phyloP scores from a whole-genome alignment of 2,113 vertebrate species.

The Sigmodon hispidus region DNA sequence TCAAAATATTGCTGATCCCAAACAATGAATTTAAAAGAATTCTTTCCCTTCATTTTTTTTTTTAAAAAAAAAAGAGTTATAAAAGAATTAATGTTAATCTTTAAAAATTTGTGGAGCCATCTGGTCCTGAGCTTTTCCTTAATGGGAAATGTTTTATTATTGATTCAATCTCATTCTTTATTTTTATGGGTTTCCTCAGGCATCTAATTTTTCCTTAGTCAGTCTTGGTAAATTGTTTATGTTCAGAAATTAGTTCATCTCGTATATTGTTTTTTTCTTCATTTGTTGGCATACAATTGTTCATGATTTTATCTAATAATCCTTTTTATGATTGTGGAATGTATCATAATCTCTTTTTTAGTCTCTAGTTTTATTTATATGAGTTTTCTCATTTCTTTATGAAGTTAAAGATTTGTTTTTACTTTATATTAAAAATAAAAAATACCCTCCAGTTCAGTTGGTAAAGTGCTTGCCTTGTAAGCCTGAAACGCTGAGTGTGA shows the following conservation, averaged over 20 bases:
- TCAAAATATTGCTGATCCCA: not conserved
- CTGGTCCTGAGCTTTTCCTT: not conserved
- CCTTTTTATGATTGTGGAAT: not conserved
- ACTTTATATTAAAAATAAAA: not conserved
- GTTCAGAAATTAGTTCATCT: not conserved
- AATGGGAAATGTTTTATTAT: not conserved
- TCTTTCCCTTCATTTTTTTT: not conserved
- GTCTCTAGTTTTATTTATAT: not conserved
- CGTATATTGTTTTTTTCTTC: not conserved
- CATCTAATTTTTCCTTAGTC: not conserved
- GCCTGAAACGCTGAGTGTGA: not conserved
- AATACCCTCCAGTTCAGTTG: not conserved
- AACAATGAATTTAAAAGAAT: not conserved
- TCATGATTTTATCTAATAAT: not conserved
- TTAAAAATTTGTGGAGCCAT: not conserved
- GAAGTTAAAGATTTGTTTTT: not conserved
- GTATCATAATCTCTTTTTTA: not conserved
- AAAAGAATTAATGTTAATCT: not conserved
- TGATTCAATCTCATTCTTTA: not conserved
- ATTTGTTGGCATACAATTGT: not conserved
- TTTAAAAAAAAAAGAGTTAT: not conserved
- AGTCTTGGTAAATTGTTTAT: not conserved
- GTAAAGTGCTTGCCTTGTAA: not conserved
- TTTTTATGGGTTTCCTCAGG: not conserved
- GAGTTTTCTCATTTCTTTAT: not conserved